phyloP scores from a whole-genome alignment of 2,797 vertebrate genomes.

The Notolabrus celidotus region DNA sequence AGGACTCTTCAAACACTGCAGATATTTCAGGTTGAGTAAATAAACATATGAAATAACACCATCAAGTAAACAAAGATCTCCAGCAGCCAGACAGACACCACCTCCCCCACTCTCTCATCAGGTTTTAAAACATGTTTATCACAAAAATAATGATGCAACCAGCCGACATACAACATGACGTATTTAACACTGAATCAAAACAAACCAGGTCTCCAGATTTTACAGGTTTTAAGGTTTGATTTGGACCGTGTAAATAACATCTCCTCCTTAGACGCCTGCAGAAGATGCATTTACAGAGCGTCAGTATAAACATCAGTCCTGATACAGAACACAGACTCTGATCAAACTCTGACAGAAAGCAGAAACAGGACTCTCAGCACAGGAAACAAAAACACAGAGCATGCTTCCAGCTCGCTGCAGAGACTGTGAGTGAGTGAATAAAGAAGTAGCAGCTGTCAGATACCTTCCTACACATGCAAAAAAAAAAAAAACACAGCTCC shows the following conservation, averaged over 20 bases:
- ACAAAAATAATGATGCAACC: background rate
- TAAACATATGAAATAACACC: too few species aligned
- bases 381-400: conserved; percentile 14
- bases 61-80: too few species aligned
- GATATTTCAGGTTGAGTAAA: too few species aligned
- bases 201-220: background rate
- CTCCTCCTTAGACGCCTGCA: too few species aligned
- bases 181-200: background rate
- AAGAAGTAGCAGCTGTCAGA: background rate
- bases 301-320: too few species aligned
- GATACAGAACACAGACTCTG: too few species aligned
- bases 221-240: too few species aligned
- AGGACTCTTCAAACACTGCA: too few species aligned
- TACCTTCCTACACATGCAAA: background rate
- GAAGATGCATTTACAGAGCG: too few species aligned
- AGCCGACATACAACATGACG: background rate
- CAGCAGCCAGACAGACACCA: background rate
- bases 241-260: too few species aligned
- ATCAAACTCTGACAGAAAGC: too few species aligned
- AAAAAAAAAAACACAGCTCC: background rate
- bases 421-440: background rate
- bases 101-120: background rate
- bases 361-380: too few species aligned
- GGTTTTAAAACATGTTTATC: background rate
- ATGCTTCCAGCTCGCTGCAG: conserved; percentile 3